Conservation (phyloP, 2,797 vertebrate genomes). For the Cynopterus sphinx region DNA sequence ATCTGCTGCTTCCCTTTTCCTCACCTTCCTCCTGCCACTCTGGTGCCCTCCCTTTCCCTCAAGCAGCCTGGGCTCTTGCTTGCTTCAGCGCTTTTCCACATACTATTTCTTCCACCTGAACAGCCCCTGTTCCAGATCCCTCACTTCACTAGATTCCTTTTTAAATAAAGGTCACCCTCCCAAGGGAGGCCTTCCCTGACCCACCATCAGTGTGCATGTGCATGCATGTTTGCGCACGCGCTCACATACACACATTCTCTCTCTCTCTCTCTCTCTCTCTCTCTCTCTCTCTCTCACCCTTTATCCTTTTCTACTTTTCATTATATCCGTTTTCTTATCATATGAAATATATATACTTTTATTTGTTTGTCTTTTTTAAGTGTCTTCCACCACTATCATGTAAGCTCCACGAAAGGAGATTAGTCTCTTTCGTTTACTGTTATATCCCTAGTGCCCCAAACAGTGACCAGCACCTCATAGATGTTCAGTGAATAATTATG, state of each 20-base stretch:
- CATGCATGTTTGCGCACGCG: rapidly evolving
- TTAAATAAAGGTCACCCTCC: background rate
- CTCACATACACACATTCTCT: background rate
- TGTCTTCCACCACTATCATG: background rate
- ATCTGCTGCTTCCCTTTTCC: background rate
- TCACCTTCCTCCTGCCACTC: background rate
- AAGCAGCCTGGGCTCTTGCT: background rate
- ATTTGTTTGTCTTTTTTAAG: background rate
- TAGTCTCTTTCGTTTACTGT: background rate
- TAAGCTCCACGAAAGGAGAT: background rate
- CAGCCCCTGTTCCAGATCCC: background rate
- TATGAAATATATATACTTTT: background rate
- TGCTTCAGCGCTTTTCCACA: background rate
- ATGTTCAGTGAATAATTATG: background rate
- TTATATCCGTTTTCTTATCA: background rate
- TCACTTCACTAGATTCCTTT: background rate
- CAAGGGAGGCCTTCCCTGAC: background rate
- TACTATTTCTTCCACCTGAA: background rate
- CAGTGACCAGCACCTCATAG: background rate
- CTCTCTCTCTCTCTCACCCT: background rate
- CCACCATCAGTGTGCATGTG: no score
- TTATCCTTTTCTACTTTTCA: background rate
- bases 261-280: background rate
- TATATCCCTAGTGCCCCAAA: background rate
- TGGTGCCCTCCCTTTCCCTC: background rate